Evolutionary conservation across 2,888 invertebrate species (phyloP).

Genomic region (Antitype chi): DNA sequence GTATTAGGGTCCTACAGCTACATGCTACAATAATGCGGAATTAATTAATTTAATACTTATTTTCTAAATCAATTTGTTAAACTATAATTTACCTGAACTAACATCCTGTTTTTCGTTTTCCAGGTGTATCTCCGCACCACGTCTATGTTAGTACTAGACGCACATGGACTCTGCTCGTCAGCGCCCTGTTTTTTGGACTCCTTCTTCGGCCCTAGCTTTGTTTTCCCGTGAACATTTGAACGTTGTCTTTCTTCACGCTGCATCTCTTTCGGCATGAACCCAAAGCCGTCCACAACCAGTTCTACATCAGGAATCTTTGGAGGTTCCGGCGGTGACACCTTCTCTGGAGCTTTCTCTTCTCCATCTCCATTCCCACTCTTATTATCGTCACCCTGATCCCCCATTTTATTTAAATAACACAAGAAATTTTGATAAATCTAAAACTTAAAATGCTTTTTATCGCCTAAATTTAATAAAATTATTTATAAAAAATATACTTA

Average conservation of each 20-base stretch:
- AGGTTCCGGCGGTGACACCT: slow-evolving; percentile 21
- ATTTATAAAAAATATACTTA: slow-evolving; percentile 31
- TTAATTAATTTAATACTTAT: neutral
- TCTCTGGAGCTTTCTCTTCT: neutral
- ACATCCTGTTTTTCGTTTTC: slow-evolving; percentile 92
- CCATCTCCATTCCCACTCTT: slow-evolving; percentile 66
- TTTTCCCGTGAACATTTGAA: slow-evolving; percentile 30
- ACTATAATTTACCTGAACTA: slow-evolving; percentile 86
- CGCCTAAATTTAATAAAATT: slow-evolving; percentile 37
- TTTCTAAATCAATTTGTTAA: neutral
- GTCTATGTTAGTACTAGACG: slow-evolving; percentile 85
- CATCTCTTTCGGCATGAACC: slow-evolving; percentile 81
- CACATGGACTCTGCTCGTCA: slow-evolving; percentile 76
- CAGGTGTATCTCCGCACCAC: slow-evolving; percentile 92
- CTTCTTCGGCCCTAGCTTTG: slow-evolving; percentile 16
- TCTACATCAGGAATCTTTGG: slow-evolving; percentile 81
- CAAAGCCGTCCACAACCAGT: slow-evolving; percentile 87
- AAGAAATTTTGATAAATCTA: slow-evolving; percentile 67
- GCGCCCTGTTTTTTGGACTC: slow-evolving; percentile 64
- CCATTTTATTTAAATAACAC: slow-evolving; percentile 74
- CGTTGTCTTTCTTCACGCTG: slow-evolving; percentile 17
- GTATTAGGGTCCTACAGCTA: neutral
- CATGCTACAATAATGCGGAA: neutral
- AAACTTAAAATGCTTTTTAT: slow-evolving; percentile 39
- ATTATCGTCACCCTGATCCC: slow-evolving; percentile 67